Evolutionary conservation across 2,113 vertebrate genomes (phyloP).

Genomic region (Silurus glanis): DNA sequence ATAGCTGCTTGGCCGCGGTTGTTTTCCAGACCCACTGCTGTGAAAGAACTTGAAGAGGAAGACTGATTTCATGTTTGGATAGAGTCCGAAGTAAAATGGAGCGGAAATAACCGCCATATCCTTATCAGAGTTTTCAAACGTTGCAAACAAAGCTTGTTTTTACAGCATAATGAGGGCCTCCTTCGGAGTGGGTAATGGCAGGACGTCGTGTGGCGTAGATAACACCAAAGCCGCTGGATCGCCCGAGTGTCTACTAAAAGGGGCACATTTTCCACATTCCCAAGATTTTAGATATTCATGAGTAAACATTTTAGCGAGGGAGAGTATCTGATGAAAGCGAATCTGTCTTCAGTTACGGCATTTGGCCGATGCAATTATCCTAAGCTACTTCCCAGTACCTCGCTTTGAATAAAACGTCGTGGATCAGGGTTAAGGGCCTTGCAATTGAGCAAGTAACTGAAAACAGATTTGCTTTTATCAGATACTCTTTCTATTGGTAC

Average conservation of each 20-base stretch:
- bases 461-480: neutral
- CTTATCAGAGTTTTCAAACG: constrained; percentile 12
- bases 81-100: neutral
- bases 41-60: neutral
- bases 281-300: neutral
- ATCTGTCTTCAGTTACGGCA: neutral
- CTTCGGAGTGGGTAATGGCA: neutral
- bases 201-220: neutral
- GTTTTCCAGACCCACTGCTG: neutral
- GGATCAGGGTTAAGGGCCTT: no score
- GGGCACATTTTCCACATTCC: neutral
- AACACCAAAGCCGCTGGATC: neutral
- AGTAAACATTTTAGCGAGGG: neutral
- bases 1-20: neutral
- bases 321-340: neutral
- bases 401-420: no score
- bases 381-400: no score
- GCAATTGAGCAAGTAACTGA: no score
- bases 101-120: neutral
- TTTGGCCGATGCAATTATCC: no score
- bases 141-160: neutral
- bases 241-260: neutral
- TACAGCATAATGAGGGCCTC: constrained; percentile 9
- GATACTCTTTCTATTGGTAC: neutral
- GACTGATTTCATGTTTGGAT: neutral